A percentile compares a stretch with the other conserved stretches of the same genome.
Conservation (phyloP, 2,113 vertebrate species). For the Cranoglanis bouderius region DNA sequence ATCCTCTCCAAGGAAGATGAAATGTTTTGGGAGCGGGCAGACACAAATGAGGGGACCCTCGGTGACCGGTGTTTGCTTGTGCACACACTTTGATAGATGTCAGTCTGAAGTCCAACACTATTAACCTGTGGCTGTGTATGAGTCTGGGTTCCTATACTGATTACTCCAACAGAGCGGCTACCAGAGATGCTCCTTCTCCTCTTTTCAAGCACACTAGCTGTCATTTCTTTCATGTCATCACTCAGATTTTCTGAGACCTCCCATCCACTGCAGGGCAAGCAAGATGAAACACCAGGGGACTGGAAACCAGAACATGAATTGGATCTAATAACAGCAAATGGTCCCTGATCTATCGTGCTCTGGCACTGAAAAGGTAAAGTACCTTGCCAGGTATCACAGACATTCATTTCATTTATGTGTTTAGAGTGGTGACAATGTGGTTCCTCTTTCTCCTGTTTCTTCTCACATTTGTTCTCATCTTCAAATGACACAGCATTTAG, state of each 20-base stretch:
- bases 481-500: constrained; percentile 59
- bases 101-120: constrained; percentile 88
- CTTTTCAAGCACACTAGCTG: constrained; percentile 82
- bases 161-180: constrained; percentile 77
- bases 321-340: constrained; percentile 50
- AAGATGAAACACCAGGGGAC: constrained; percentile 68
- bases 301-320: constrained; percentile 63
- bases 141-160: constrained; percentile 84
- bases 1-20: constrained; percentile 86
- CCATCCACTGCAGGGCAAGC: constrained; percentile 70
- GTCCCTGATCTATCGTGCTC: constrained; percentile 70
- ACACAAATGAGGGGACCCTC: constrained; percentile 76
- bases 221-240: constrained; percentile 97
- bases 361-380: constrained; percentile 77
- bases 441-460: constrained; percentile 17
- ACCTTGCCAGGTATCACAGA: constrained; percentile 76
- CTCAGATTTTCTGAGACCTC: constrained; percentile 90
- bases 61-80: constrained; percentile 82
- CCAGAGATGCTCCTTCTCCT: constrained; percentile 73
- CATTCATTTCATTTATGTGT: constrained; percentile 55
- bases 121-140: constrained; percentile 73
- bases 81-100: constrained; percentile 64
- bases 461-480: constrained; percentile 9
- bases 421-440: neutral
- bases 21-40: constrained; percentile 82